Conservation (phyloP, 2,888 invertebrate species). For the Mythimna loreyi region DNA sequence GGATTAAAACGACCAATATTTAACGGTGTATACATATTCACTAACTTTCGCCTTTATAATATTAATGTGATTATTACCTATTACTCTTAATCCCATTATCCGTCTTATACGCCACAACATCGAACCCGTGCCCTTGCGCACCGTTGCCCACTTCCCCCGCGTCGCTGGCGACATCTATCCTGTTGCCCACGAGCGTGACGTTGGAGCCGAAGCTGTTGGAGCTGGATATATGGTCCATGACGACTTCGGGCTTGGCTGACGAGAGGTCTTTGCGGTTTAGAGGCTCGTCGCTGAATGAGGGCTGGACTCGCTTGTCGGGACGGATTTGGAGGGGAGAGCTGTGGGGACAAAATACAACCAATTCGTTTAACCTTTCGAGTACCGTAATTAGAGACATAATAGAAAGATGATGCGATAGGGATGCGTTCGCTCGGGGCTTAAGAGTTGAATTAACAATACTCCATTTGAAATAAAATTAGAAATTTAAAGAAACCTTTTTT, state of each 20-base stretch:
- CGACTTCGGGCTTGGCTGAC: constrained; percentile 70
- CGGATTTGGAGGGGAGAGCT: constrained; percentile 79
- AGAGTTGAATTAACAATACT: too few species aligned
- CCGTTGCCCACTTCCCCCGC: constrained; percentile 71
- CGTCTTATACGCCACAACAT: constrained; percentile 92
- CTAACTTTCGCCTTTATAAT: too few species aligned
- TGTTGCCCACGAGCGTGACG: constrained; percentile 95
- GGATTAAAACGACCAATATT: too few species aligned
- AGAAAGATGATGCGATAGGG: too few species aligned
- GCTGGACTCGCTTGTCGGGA: constrained; percentile 78
- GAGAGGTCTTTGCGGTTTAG: constrained; percentile 75
- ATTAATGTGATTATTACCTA: constrained; percentile 72
- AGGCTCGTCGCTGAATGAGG: constrained; percentile 83
- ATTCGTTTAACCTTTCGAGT: too few species aligned
- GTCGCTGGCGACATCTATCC: constrained; percentile 93
- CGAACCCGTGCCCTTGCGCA: constrained; percentile 84
- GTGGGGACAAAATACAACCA: constrained; percentile 19
- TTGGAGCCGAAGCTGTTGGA: constrained; percentile 95
- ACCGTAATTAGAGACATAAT: too few species aligned
- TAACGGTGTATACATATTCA: too few species aligned
- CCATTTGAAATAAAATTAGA: too few species aligned
- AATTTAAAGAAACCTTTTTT: too few species aligned
- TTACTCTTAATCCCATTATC: constrained; percentile 88
- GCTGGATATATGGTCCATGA: constrained; percentile 81
- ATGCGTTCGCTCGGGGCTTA: too few species aligned